Evolutionary conservation across 2,888 invertebrate genomes (phyloP).

Genomic region (Nowickia ferox): DNA sequence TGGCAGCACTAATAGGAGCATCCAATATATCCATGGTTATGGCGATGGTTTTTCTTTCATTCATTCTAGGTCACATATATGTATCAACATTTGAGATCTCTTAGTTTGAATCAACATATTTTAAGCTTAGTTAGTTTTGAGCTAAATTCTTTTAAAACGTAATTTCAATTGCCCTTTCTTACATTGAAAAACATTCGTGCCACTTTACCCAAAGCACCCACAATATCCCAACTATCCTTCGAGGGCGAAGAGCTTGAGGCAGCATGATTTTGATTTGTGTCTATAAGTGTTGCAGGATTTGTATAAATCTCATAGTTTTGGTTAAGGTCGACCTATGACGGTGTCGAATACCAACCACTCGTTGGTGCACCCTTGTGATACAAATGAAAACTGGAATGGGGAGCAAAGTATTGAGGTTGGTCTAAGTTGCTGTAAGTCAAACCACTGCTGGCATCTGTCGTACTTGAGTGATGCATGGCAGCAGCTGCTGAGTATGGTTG

Average conservation of each 20-base stretch:
- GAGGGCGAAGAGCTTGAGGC: constrained; percentile 32
- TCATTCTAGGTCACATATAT: background rate
- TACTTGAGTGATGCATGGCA: constrained; percentile 85
- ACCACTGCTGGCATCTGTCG: constrained; percentile 87
- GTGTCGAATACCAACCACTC: constrained; percentile 91
- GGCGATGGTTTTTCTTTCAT: background rate
- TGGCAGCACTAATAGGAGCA: too few species aligned
- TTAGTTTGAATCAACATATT: background rate
- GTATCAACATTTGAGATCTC: background rate
- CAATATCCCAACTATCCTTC: constrained; percentile 79
- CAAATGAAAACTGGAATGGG: constrained; percentile 92
- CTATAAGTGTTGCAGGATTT: constrained; percentile 65
- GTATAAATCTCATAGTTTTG: constrained; percentile 64
- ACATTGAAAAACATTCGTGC: constrained; percentile 80
- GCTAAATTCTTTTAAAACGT: background rate
- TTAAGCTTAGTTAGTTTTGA: background rate
- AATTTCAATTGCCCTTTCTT: constrained; percentile 75
- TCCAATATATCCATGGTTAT: too few species aligned
- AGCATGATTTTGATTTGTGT: constrained; percentile 56
- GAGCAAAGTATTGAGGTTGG: constrained; percentile 93
- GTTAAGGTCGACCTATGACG: constrained; percentile 85
- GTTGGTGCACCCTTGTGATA: constrained; percentile 90
- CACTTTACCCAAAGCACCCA: constrained; percentile 79
- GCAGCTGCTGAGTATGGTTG: constrained; percentile 92
- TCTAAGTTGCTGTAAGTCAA: constrained; percentile 87